Conservation (phyloP, 2,888 invertebrate species). For the Pristionchus japonicus region DNA sequence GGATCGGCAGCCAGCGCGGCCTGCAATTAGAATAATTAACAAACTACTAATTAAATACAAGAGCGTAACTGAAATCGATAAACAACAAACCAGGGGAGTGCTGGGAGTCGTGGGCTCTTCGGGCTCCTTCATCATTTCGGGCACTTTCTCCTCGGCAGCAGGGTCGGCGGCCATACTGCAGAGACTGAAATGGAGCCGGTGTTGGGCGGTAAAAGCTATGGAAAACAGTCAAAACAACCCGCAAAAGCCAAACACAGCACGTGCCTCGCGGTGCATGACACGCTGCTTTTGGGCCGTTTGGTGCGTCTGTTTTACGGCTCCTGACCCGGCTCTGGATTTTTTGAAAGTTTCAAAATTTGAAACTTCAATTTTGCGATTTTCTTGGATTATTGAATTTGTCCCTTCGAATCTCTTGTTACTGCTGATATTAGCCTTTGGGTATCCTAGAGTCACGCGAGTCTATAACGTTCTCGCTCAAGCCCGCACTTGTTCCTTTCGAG, state of each 20-base stretch:
- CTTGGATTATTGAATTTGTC: not conserved
- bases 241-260: slow-evolving; percentile 18
- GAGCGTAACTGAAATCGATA: not conserved
- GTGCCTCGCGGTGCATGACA: slow-evolving; percentile 3
- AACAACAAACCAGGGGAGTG: not conserved
- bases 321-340: not conserved
- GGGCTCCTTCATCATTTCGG: not conserved
- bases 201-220: not conserved
- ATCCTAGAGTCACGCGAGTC: too few species aligned
- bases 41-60: not conserved
- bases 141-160: not conserved
- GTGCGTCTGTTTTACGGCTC: not conserved
- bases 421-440: too few species aligned
- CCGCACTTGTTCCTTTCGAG: too few species aligned
- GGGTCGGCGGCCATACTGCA: slow-evolving; percentile 4
- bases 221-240: slow-evolving; percentile 25
- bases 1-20: slow-evolving; percentile 34
- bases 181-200: not conserved
- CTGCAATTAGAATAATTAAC: not conserved
- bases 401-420: too few species aligned
- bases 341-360: not conserved
- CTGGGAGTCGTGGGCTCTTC: not conserved
- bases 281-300: not conserved
- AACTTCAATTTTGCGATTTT: not conserved
- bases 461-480: too few species aligned